A percentile compares a stretch with the other conserved stretches of the same genome.
Conservation (phyloP, 2,113 vertebrate genomes). For the Bettongia penicillata region DNA sequence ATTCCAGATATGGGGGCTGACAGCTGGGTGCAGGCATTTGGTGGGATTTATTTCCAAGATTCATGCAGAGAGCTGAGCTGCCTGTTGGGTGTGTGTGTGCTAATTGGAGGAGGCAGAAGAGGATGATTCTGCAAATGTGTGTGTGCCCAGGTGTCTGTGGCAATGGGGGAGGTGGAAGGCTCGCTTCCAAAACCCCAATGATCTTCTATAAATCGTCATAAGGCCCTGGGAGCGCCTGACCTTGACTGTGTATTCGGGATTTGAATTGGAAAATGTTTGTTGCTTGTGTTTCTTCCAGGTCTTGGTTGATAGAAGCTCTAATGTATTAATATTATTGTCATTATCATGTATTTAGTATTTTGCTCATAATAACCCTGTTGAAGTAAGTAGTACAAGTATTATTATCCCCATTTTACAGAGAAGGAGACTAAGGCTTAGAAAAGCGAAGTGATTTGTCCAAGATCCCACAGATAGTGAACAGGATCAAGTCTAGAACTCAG, state of each 20-base stretch:
- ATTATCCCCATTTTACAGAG: neutral
- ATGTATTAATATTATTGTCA: neutral
- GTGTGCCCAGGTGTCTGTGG: neutral
- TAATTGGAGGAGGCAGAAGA: neutral
- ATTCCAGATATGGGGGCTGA: neutral
- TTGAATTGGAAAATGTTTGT: neutral
- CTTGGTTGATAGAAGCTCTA: neutral
- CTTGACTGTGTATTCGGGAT: neutral
- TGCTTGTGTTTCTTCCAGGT: neutral
- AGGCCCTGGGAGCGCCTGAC: neutral
- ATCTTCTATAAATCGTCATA: neutral
- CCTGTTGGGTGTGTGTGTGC: neutral
- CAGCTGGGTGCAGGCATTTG: neutral
- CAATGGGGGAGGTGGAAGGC: neutral
- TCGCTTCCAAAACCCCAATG: neutral
- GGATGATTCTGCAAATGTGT: neutral
- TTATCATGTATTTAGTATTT: neutral
- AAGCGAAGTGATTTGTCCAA: neutral
- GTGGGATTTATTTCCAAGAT: neutral
- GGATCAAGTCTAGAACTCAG: neutral
- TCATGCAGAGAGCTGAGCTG: slow-evolving; percentile 1
- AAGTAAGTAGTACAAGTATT: neutral
- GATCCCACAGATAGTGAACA: neutral
- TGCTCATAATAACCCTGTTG: neutral
- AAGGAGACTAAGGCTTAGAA: neutral